Evolutionary conservation across 2,113 vertebrate genomes (phyloP), one percentile per base, ranked within the genome.

Genomic region (Phalacrocorax aristotelis): DNA sequence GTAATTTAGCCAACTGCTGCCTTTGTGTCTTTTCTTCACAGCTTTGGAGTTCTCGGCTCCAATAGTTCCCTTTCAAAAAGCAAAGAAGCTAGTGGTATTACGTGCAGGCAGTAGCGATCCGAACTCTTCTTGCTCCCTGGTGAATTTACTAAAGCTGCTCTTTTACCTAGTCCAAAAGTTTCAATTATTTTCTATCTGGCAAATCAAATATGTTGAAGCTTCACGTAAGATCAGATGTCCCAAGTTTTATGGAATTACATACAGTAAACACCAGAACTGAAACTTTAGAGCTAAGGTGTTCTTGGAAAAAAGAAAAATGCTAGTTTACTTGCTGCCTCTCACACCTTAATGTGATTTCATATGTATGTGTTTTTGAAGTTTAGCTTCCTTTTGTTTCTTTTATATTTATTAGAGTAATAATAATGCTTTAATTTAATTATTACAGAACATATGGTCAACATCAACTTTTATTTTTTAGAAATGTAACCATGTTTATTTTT

Each of bases 401-500:
- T 98, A 62, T 98, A 98, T 98, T 98, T 98, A 98, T 98, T 98
- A 98, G 97, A 97, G 93, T 97, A 97, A 95, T 98, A 97, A 97
- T 98, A 98, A 97, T 98, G 95, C 97, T 98, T 98, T 98, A 97
- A 98, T 98, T 97, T 97, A 97, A 97, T 97, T 97, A 97, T 96
- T 97, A 97, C 96, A 96, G 96, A 97, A 95, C 96, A 77, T 97
- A 97, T 96, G 97, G 90, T 97, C 97, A 94, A 97, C 97, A 95
- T 98, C 95, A 84, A 86, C 97, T 98, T 98, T 98, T 97, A 93
- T 96, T 96, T 98, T 97, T 97, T 97, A 98, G 97, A 98, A 98
- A 94, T 94, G 97, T 98, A 97, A 97, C 97, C 97, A 54, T 97
- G 97, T 98, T 98, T 98, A 97, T 98, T 97, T 98, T 97, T 76